Evolutionary conservation across 2,797 vertebrate species (phyloP).

Genomic region (Ptychobarbus kaznakovi): DNA sequence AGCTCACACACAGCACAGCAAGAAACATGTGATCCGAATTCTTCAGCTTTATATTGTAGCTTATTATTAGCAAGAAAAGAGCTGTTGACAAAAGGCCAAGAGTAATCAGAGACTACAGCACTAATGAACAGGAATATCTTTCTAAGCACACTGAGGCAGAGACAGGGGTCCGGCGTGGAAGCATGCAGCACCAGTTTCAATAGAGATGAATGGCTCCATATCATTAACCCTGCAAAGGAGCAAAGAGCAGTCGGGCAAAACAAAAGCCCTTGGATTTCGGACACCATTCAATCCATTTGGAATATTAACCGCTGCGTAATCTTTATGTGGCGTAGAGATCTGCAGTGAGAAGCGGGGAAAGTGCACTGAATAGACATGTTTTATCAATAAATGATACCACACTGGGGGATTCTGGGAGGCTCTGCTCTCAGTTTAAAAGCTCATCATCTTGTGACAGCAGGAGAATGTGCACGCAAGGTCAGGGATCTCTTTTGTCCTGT

Average conservation of each 20-base stretch:
- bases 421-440: constrained; percentile 33
- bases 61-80: constrained; percentile 39
- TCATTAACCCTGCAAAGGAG: constrained; percentile 41
- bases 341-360: constrained; percentile 1
- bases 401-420: neutral
- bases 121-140: constrained; percentile 49
- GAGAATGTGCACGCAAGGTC: constrained; percentile 7
- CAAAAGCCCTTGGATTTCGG: constrained; percentile 28
- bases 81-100: constrained; percentile 42
- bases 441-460: constrained; percentile 22
- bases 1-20: neutral
- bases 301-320: constrained; percentile 1
- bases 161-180: neutral
- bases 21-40: constrained; percentile 18
- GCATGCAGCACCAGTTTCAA: constrained; percentile 9
- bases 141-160: constrained; percentile 10
- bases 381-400: constrained; percentile 43
- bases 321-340: neutral
- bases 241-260: constrained; percentile 31
- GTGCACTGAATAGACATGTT: constrained; percentile 19
- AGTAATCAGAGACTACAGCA: constrained; percentile 49
- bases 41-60: neutral
- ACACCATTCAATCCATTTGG: constrained; percentile 20
- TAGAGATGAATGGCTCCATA: constrained; percentile 38
- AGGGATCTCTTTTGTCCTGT: constrained; percentile 1